Base-by-base conservation (phyloP, 2,113 vertebrate species). In the Mesembrinibis cayennensis region DNA sequence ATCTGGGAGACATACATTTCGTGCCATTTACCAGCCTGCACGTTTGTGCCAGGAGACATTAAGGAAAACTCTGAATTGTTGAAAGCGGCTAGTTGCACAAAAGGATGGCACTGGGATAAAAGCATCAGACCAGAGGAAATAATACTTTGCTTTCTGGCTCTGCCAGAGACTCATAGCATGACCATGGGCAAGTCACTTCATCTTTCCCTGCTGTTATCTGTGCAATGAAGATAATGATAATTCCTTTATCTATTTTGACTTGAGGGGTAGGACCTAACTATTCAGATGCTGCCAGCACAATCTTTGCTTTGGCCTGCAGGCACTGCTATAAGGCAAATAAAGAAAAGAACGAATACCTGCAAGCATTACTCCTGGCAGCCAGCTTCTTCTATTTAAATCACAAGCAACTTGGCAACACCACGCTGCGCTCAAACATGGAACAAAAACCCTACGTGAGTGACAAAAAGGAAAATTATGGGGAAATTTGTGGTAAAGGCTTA, bases 271-370 rank as follows among this genome's bases (percentile, higher is more conserved):
- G 61, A 85, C n/a, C 73, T 47, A 89, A 63, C 56, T 80, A 82
- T 92, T 93, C 80, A 91, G 69, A 45, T n/a, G 83, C 77, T 87
- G 83, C 91, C 92, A 95, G 90, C 69, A 92, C 50, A 87, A 56
- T 92, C 81, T 96, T 87, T 47, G 25, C 83, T 96, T 87, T 93
- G 92, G 81, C 70, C 95, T 56, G 65, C 84, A 76, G 95, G 95
- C 94, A 92, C 58, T 97, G 92, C 92, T 93, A 50, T 87, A 94
- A 95, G 90, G 95, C 91, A 95, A 95, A 94, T 87, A 89, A 95
- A 91, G 89, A 96, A 96, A 94, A 95, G 77, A 84, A 91, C 82
- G 66, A 95, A 95, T 93, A 94, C 94, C 91, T 95, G 90, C 80
- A 92, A 96, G 89, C 52, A 50, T 59, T 93, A 84, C 34, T 89